Evolutionary conservation across 1,140 invertebrate genomes (phyloP), one percentile per base, ranked within the genome.

Genomic region (Hyles euphorbiae): DNA sequence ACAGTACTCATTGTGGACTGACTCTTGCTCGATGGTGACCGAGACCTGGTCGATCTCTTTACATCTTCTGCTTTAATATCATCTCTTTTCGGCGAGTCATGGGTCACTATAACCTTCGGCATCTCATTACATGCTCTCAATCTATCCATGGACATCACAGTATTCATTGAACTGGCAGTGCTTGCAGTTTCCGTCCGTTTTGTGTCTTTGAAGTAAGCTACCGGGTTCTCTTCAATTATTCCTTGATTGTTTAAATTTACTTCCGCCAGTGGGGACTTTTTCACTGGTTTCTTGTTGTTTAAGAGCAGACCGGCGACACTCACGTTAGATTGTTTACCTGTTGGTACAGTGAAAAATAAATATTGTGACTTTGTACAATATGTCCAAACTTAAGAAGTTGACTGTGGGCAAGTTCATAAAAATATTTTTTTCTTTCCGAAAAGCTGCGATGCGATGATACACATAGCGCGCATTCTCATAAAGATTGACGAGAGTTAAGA

Each of bases 291-390:
- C 58, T 74, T 57, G 47, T 76, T 76, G 55, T 81, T 81, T 7
- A 78, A 51, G 51, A 81, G 71, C 12, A 87, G 11, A 54, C 79
- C 82, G 10, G 81, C 70, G 6, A 85, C 63, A 58, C 78, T 85
- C 0, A 87, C 63, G 52, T 79, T 80, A 12, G 84, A 87, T 58
- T 85, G 76, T 59, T 80, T 83, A 6, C 80, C 84, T 85, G 50
- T 11, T 22, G 43, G 4, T 8, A 40, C 36, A 11, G 2, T 22
- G 22, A 22, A 22, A 22, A 22, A 22, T 22, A 22, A 22, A 22
- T 22, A 22, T 22, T 1, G 0, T 22, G 22, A 22, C 0, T 22
- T 22, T 22, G 22, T 22, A 22, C 22, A n/a, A n/a, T n/a, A 22
- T 22, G 22, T 22, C 22, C 22, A 22, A 1, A 22, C 22, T 22